These are phyloP conservation scores for Hypolimnas misippus DNA, from an alignment of 2,888 invertebrate species.

Conservation along the genomic window DNA sequence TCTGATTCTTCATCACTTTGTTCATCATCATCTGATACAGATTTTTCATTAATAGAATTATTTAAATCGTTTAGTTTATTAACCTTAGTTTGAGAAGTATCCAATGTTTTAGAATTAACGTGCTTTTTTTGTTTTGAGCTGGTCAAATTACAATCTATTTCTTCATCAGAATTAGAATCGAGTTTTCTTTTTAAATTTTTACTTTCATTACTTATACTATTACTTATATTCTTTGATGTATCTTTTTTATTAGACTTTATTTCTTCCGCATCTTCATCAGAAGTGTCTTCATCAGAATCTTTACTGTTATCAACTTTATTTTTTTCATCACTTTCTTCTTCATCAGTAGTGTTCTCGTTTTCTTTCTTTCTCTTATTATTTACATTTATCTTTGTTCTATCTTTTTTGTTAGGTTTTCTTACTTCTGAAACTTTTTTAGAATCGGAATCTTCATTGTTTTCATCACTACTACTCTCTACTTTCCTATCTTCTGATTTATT, in stretches of 20 bases:
- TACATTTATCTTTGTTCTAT: too few species aligned
- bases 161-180: slow-evolving; percentile 29
- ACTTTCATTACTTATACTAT: slow-evolving; percentile 8
- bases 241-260: not conserved
- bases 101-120: not conserved
- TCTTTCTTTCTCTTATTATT: too few species aligned
- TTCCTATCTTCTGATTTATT: too few species aligned
- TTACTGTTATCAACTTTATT: slow-evolving; percentile 52
- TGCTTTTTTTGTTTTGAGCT: not conserved
- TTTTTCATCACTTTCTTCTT: not conserved
- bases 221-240: not conserved
- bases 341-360: too few species aligned
- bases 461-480: not conserved
- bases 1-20: slow-evolving; percentile 37
- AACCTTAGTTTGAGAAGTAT: not conserved
- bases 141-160: slow-evolving; percentile 17
- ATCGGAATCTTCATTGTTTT: too few species aligned
- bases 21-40: slow-evolving; percentile 27
- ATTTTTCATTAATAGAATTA: not conserved
- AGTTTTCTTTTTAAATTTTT: slow-evolving; percentile 32
- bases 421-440: too few species aligned
- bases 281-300: slow-evolving; percentile 45
- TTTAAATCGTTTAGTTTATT: not conserved
- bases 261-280: slow-evolving; percentile 50
- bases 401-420: not conserved